These are phyloP conservation scores for Andrena trimmerana DNA, from an alignment of 2,888 invertebrate genomes.

Conservation along the genomic window DNA sequence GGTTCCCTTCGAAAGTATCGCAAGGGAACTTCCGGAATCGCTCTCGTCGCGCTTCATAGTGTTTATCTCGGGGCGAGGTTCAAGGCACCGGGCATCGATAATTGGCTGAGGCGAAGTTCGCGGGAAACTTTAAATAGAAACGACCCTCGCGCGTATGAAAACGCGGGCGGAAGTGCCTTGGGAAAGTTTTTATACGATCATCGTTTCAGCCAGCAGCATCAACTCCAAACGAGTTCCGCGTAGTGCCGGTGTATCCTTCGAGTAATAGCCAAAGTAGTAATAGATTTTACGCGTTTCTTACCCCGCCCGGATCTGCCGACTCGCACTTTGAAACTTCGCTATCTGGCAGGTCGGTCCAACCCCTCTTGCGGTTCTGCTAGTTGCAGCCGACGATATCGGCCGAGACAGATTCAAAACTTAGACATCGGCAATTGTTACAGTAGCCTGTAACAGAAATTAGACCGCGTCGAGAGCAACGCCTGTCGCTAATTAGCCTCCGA, in stretches of 20 bases:
- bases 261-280: conserved; percentile 6
- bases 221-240: conserved; percentile 32
- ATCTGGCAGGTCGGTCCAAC: neutral
- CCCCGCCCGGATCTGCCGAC: conserved; percentile 10
- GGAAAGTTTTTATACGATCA: conserved; percentile 45
- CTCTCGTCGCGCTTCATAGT: neutral
- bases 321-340: neutral
- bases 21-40: neutral
- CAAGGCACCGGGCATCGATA: conserved; percentile 13
- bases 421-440: neutral
- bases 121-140: conserved; percentile 19
- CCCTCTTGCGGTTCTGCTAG: neutral
- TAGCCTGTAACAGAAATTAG: neutral
- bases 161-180: neutral
- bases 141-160: conserved; percentile 3
- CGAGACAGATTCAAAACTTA: neutral
- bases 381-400: neutral
- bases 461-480: conserved; percentile 1
- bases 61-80: neutral
- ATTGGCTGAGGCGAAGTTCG: conserved; percentile 32
- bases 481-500: conserved; percentile 8
- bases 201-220: conserved; percentile 20
- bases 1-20: neutral
- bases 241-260: neutral
- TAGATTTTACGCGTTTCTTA: conserved; percentile 37